phyloP scores from a whole-genome alignment of 2,797 vertebrate species.

The Semaprochilodus insignis region DNA sequence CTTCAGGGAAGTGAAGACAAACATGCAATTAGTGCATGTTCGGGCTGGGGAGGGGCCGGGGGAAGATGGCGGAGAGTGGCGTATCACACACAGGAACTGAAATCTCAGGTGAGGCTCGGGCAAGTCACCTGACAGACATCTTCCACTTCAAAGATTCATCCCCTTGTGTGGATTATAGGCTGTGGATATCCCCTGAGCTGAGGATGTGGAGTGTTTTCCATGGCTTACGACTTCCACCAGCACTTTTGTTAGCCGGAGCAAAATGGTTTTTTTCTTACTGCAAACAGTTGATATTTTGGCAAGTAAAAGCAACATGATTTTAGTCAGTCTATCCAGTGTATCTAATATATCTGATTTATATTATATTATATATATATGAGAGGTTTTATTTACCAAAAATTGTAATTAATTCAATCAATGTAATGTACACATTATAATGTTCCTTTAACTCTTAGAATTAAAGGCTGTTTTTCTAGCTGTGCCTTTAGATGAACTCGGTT shows the following conservation, averaged over 20 bases:
- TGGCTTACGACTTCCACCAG: slow-evolving; percentile 12
- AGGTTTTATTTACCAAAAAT: neutral
- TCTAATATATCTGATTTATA: neutral
- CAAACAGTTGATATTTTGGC: neutral
- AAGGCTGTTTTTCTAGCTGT: neutral
- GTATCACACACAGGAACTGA: slow-evolving; percentile 58
- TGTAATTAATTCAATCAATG: neutral
- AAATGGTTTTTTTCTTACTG: neutral
- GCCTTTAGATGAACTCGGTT: neutral
- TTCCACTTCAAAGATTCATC: slow-evolving; percentile 44
- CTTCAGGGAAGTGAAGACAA: slow-evolving; percentile 74
- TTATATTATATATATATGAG: neutral
- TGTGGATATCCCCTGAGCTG: slow-evolving; percentile 34
- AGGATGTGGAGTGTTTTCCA: slow-evolving; percentile 12
- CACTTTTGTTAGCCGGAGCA: neutral
- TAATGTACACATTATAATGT: neutral
- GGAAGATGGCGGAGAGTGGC: slow-evolving; percentile 63
- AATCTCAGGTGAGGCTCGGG: slow-evolving; percentile 53
- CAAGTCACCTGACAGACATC: slow-evolving; percentile 49
- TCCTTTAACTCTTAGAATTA: neutral
- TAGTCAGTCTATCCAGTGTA: neutral
- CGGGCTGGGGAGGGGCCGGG: slow-evolving; percentile 70
- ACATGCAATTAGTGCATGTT: slow-evolving; percentile 79
- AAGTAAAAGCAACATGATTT: neutral
- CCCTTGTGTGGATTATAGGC: slow-evolving; percentile 33